Evolutionary conservation across 2,113 vertebrate species (phyloP).

Genomic region (Hippocampus mohnikei): DNA sequence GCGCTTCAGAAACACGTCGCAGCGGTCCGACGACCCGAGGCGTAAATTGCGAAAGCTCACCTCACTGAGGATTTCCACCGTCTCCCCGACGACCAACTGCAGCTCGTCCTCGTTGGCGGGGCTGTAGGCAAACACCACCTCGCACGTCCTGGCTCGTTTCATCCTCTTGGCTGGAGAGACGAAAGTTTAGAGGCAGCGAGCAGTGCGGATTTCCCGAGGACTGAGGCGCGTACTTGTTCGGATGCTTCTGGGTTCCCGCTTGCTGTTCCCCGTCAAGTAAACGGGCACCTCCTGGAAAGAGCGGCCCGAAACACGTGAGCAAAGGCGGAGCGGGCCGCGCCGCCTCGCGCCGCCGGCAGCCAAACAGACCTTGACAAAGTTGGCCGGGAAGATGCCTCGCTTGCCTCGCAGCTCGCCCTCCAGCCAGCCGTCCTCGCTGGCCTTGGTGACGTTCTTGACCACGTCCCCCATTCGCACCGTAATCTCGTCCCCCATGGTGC

Average conservation of each 20-base stretch:
- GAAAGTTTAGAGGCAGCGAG: not conserved
- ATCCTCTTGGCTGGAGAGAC: conserved; percentile 51
- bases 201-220: not conserved
- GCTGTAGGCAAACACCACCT: conserved; percentile 72
- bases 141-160: conserved; percentile 74
- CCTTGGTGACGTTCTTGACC: conserved; percentile 72
- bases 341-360: not conserved
- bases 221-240: conserved; percentile 61
- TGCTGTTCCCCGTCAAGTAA: conserved; percentile 59
- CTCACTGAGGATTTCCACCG: conserved; percentile 79
- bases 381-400: conserved; percentile 77
- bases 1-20: not conserved
- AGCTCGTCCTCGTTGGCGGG: conserved; percentile 76
- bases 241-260: conserved; percentile 71
- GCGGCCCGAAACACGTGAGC: conserved; percentile 6
- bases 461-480: conserved; percentile 71
- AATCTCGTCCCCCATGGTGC: conserved; percentile 72
- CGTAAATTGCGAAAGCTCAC: conserved; percentile 40
- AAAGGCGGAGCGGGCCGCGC: not conserved
- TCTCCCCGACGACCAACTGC: conserved; percentile 74
- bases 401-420: conserved; percentile 73
- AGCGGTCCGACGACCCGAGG: not conserved
- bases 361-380: conserved; percentile 72
- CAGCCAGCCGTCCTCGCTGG: conserved; percentile 76
- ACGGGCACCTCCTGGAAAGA: conserved; percentile 71